Evolutionary conservation across 2,888 invertebrate genomes (phyloP), one percentile per base, ranked within the genome.

Genomic region (Dicyrtomina minuta): DNA sequence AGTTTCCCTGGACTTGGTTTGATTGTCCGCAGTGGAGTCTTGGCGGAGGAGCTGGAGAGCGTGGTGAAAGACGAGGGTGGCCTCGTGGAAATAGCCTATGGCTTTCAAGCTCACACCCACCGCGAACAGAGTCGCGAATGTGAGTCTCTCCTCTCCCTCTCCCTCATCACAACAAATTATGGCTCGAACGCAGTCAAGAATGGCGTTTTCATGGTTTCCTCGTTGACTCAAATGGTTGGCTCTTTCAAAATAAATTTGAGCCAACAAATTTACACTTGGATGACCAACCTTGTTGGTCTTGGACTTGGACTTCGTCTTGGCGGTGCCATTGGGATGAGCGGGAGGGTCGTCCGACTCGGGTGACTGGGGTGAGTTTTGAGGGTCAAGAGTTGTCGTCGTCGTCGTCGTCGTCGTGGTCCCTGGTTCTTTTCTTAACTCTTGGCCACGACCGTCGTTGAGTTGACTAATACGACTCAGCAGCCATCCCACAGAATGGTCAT

Each of bases 1-100:
- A 10, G 77, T 77, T 61, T 73, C 71, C 39, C 43, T 68, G 12
- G 74, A 74, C 59, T 77, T 77, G 24, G 39, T 49, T 13, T 71
- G 72, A 64, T 77, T 75, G 17, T 72, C 71, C 15, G 17, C 8
- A n/a, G 44, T 56, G 49, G 68, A 60, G 39, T 66, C 60, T 27
- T 24, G 13, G 24, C 72, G 24, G 12, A 74, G 68, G 17, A 72
- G 65, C 27, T 69, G 51, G 12, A 71, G 24, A 17, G 72, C 61
- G n/a, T 70, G 60, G 24, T 71, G 71, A 22, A 72, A n/a, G 33
- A 72, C 44, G 17, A 20, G 20, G n/a, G 49, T 56, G 3, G 74
- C 69, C 51, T 69, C 60, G 13, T 43, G 26, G 24, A 59, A 65
- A 51, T 53, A 33, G 20, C 68, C 71, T 46, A 71, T 17, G 13